phyloP scores from a whole-genome alignment of 1,140 invertebrate genomes.

The Apis mellifera region Amel_HAv3.1 CM009938.2:11535001-11535500 shows the following conservation, averaged over 20 bases:
- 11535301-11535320: neutral
- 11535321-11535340: neutral
- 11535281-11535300: slow-evolving; percentile 33
- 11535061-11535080: neutral
- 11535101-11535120: neutral
- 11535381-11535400: neutral
- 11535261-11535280: slow-evolving; percentile 42
- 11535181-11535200: slow-evolving; percentile 47
- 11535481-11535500: too few relatives aligned
- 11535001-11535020: too few relatives aligned
- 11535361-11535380: neutral
- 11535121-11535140: neutral
- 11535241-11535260: slow-evolving; percentile 41
- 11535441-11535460: too few relatives aligned
- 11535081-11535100: neutral
- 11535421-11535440: too few relatives aligned
- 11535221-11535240: slow-evolving; percentile 44
- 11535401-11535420: too few relatives aligned
- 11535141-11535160: neutral
- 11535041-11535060: too few relatives aligned
- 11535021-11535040: too few relatives aligned
- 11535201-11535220: slow-evolving; percentile 44
- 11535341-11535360: neutral
- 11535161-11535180: slow-evolving; percentile 36
- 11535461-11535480: too few relatives aligned